A percentile compares a stretch with the other conserved stretches of the same genome.
phyloP scores from a whole-genome alignment of 2,888 invertebrate species.

The Operophtera brumata region DNA sequence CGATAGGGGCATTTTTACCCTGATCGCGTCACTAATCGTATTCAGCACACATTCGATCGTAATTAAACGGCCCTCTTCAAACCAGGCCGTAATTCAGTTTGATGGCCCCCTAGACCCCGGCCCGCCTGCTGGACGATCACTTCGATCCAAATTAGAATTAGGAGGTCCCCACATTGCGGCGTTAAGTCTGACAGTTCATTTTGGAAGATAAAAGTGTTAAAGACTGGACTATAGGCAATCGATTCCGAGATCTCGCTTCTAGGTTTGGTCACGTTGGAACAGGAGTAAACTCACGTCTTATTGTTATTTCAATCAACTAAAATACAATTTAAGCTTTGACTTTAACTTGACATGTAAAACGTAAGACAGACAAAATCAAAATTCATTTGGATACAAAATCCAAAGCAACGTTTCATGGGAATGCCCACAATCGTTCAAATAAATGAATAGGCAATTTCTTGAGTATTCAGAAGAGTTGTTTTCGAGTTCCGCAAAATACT shows the following conservation, averaged over 20 bases:
- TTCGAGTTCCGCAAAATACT: not conserved
- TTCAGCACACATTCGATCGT: conserved; percentile 29
- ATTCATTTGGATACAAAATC: too few relatives aligned
- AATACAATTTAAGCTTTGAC: too few relatives aligned
- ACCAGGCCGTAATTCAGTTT: conserved; percentile 16
- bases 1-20: conserved; percentile 23
- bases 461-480: not conserved
- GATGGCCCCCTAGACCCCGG: conserved; percentile 16
- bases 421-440: too few relatives aligned
- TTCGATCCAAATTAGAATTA: conserved; percentile 1
- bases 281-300: too few relatives aligned
- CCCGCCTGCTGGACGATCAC: conserved; percentile 3
- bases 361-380: too few relatives aligned
- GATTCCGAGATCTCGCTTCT: not conserved
- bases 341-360: too few relatives aligned
- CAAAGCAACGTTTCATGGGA: not conserved
- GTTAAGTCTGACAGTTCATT: conserved; percentile 6
- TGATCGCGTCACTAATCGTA: conserved; percentile 24
- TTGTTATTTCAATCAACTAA: too few relatives aligned
- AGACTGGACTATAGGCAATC: not conserved
- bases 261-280: too few relatives aligned
- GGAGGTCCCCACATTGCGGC: not conserved
- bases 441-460: not conserved
- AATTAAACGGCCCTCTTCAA: conserved; percentile 28
- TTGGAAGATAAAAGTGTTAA: conserved; percentile 8